phyloP scores from a whole-genome alignment of 2,888 invertebrate species.

The Trimorus sp. region DNA sequence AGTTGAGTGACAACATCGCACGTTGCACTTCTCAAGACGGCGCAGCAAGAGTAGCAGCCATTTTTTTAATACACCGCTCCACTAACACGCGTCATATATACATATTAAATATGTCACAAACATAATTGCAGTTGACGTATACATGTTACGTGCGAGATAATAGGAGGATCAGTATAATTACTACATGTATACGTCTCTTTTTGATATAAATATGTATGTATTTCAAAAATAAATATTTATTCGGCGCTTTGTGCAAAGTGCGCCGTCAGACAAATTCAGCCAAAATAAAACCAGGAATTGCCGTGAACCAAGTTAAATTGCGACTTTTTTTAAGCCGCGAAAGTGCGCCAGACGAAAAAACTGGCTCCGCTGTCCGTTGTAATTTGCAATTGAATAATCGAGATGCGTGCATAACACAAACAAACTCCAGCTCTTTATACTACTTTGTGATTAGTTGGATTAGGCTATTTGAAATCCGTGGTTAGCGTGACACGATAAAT shows the following conservation, averaged over 20 bases:
- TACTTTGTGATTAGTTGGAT: conserved; percentile 36
- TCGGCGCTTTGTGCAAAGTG: background rate
- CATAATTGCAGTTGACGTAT: conserved; percentile 8
- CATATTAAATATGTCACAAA: background rate
- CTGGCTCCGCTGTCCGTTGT: background rate
- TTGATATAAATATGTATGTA: background rate
- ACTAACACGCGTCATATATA: background rate
- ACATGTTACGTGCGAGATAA: background rate
- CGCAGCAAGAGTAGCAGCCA: no score
- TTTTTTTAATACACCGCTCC: no score
- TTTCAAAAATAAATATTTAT: background rate
- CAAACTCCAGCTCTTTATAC: background rate
- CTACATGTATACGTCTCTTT: background rate
- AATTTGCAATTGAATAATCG: conserved; percentile 22
- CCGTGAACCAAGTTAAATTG: background rate
- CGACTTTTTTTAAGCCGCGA: no score
- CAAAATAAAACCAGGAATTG: background rate
- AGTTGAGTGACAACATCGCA: no score
- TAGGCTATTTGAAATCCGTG: conserved; percentile 36
- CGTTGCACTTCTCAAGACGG: no score
- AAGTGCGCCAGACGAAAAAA: no score
- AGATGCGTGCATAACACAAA: conserved; percentile 21
- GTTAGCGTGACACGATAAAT: conserved; percentile 52
- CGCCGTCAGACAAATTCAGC: no score
- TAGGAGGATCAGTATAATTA: background rate